Conservation (phyloP, 1,140 invertebrate genomes). For the Trichomalopsis sarcophagae region DNA sequence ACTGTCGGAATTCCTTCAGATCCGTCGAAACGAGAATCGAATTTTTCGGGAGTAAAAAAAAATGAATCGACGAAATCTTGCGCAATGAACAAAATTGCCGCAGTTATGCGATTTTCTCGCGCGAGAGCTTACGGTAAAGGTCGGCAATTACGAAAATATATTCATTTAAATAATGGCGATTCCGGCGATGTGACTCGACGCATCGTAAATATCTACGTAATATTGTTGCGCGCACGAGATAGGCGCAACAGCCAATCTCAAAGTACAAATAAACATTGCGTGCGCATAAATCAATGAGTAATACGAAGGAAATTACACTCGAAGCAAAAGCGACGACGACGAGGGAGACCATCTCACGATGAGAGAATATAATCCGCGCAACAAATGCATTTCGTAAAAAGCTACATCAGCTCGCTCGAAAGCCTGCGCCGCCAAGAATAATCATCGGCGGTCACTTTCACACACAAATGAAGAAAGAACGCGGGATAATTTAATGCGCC, state of each 20-base stretch:
- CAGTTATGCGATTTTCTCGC: too few relatives aligned
- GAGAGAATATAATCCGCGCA: too few relatives aligned
- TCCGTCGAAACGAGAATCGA: too few relatives aligned
- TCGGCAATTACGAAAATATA: neutral
- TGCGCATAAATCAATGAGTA: constrained; percentile 1
- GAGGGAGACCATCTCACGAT: neutral
- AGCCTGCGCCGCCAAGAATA: neutral
- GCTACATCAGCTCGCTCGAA: neutral
- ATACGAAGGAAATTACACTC: neutral
- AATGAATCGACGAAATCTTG: too few relatives aligned
- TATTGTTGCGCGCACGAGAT: neutral
- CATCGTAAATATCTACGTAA: constrained; percentile 6
- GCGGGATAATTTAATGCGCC: constrained; percentile 7
- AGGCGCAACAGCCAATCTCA: neutral
- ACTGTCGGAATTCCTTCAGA: too few relatives aligned
- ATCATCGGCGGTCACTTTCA: neutral
- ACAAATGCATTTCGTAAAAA: neutral
- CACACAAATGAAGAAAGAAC: neutral
- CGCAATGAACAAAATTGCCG: too few relatives aligned
- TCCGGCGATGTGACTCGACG: neutral
- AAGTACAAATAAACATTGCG: constrained; percentile 10
- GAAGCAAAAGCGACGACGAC: neutral
- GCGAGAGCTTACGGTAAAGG: too few relatives aligned
- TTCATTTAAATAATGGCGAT: neutral
- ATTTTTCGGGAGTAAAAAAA: too few relatives aligned